Percentiles rank a stretch among this genome's conserved stretches.
Conservation (phyloP, 2,113 vertebrate species). For the Channa argus region DNA sequence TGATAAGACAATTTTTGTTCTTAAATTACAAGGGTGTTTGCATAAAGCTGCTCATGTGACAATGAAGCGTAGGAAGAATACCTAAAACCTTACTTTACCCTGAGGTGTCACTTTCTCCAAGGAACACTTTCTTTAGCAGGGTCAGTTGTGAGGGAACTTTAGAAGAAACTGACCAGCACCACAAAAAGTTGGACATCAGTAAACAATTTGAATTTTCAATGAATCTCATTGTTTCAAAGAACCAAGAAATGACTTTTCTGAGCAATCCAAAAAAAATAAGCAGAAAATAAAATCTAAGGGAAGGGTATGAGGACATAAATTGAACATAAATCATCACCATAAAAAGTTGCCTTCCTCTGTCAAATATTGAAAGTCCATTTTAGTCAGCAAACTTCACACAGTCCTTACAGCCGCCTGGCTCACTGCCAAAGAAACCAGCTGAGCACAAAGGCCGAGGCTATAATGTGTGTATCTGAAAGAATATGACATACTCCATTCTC, state of each 20-base stretch:
- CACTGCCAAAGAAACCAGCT: conserved; percentile 58
- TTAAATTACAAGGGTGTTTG: conserved; percentile 25
- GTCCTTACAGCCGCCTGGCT: conserved; percentile 60
- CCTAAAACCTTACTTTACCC: conserved; percentile 37
- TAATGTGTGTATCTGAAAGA: conserved; percentile 70
- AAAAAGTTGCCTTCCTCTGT: conserved; percentile 55
- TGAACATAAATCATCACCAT: conserved; percentile 78
- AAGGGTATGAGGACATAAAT: conserved; percentile 54
- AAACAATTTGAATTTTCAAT: conserved; percentile 34
- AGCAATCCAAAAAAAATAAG: conserved; percentile 53
- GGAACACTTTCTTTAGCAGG: conserved; percentile 18
- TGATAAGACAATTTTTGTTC: conserved; percentile 54
- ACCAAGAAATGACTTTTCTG: conserved; percentile 50
- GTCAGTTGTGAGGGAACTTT: conserved; percentile 34
- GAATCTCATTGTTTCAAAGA: conserved; percentile 58
- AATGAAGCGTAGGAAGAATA: conserved; percentile 49
- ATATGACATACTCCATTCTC: conserved; percentile 74
- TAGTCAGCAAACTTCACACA: conserved; percentile 74
- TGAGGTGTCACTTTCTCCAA: conserved; percentile 35
- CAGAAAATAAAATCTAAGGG: conserved; percentile 42
- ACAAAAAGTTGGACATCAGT: neutral
- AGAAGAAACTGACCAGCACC: conserved; percentile 14
- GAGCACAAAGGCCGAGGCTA: conserved; percentile 48
- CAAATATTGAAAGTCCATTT: conserved; percentile 72
- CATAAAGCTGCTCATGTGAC: conserved; percentile 64